These are phyloP conservation scores for Cynaeus angustus DNA, from an alignment of 2,888 invertebrate genomes.

Conservation along the genomic window DNA sequence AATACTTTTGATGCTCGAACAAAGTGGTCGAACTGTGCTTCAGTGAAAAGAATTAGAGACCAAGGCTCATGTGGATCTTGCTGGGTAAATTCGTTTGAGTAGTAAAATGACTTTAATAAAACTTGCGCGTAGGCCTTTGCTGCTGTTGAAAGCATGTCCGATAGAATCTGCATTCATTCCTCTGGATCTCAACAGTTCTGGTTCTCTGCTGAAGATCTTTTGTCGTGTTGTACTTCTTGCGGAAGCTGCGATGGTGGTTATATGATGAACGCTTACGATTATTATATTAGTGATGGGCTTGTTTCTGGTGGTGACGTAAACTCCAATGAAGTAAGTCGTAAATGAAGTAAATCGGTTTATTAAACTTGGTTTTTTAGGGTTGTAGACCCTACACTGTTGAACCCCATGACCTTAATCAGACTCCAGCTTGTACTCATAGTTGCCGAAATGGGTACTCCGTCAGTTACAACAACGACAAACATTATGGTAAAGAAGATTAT, in stretches of 20 bases:
- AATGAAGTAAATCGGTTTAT: conserved; percentile 1
- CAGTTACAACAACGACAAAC: conserved; percentile 19
- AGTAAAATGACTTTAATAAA: conserved; percentile 4
- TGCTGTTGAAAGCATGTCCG: conserved; percentile 36
- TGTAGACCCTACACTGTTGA: conserved; percentile 28
- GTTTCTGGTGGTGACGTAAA: conserved; percentile 41
- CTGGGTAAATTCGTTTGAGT: conserved; percentile 26
- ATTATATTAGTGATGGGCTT: conserved; percentile 15
- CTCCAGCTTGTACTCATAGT: conserved; percentile 24
- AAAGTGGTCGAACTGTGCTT: conserved; percentile 22
- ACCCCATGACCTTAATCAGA: conserved; percentile 4
- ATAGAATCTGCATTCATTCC: conserved; percentile 42
- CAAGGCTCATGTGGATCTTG: conserved; percentile 38
- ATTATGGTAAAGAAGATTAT: conserved; percentile 86
- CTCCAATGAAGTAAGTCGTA: conserved; percentile 25
- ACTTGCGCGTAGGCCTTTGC: conserved; percentile 47
- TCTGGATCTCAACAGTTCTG: conserved; percentile 21
- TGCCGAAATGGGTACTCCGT: conserved; percentile 14
- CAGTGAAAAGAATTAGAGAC: conserved; percentile 26
- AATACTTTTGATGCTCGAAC: conserved; percentile 31
- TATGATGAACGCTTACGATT: conserved; percentile 20
- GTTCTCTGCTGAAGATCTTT: conserved; percentile 39
- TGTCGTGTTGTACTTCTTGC: conserved; percentile 37
- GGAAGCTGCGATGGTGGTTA: conserved; percentile 41
- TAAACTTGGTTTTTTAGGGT: conserved; percentile 25